phyloP scores from a whole-genome alignment of 2,888 invertebrate genomes.

The Megalurothrips usitatus region DNA sequence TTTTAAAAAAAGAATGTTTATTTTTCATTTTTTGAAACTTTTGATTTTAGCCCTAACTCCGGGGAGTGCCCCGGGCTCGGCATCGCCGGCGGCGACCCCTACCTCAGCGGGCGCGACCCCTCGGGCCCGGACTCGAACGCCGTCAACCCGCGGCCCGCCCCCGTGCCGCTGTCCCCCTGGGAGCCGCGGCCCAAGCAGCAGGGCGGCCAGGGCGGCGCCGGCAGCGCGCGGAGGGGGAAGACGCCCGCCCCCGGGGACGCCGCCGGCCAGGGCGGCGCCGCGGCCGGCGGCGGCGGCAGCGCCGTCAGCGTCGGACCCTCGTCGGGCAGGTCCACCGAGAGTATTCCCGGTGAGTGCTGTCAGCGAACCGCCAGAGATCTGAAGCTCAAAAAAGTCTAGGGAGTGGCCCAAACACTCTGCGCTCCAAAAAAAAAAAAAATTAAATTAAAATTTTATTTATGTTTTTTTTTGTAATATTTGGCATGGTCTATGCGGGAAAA shows the following conservation, averaged over 20 bases:
- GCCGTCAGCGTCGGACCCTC: neutral
- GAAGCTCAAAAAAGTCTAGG: too few relatives aligned
- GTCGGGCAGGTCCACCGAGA: neutral
- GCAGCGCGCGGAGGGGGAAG: conserved; percentile 20
- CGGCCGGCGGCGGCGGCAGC: conserved; percentile 28
- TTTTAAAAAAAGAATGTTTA: too few relatives aligned
- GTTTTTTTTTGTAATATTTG: too few relatives aligned
- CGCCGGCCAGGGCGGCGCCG: neutral
- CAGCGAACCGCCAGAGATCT: too few relatives aligned
- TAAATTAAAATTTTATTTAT: too few relatives aligned
- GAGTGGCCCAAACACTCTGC: too few relatives aligned
- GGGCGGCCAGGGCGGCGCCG: neutral
- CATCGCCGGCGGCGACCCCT: conserved; percentile 36
- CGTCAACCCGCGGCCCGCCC: conserved; percentile 33
- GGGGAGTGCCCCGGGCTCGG: conserved; percentile 48
- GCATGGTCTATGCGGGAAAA: too few relatives aligned
- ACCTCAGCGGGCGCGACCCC: conserved; percentile 40
- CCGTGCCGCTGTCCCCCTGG: conserved; percentile 30
- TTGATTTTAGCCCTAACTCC: conserved; percentile 51
- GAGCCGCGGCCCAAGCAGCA: neutral
- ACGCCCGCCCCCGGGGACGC: conserved; percentile 13
- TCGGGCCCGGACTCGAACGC: conserved; percentile 40
- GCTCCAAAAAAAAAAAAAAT: too few relatives aligned
- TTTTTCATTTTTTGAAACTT: too few relatives aligned
- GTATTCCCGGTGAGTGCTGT: neutral